These are phyloP conservation scores for Sialia sialis DNA, from an alignment of 2,113 vertebrate genomes.

Conservation along the genomic window DNA sequence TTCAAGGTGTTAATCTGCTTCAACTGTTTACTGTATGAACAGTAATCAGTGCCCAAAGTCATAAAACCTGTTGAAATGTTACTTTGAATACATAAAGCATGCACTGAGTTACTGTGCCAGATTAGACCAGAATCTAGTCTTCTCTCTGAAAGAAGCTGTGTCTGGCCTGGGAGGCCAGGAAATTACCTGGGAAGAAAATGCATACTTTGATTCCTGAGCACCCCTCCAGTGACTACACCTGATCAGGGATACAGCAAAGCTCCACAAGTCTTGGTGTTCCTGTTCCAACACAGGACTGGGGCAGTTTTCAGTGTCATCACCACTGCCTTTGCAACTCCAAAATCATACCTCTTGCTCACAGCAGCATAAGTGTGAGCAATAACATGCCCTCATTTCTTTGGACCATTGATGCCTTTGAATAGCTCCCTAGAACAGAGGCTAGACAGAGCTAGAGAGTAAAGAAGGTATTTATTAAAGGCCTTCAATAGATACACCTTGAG, in stretches of 20 bases:
- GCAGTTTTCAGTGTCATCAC: not conserved
- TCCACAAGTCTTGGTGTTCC: not conserved
- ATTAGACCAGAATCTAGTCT: not conserved
- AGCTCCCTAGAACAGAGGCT: not conserved
- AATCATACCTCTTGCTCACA: not conserved
- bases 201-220: rapidly evolving
- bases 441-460: not conserved
- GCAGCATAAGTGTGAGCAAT: not conserved
- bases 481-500: not conserved
- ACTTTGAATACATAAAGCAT: not conserved
- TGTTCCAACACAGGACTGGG: not conserved
- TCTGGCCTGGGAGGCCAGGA: not conserved
- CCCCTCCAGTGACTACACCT: not conserved
- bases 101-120: not conserved
- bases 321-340: not conserved
- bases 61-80: not conserved
- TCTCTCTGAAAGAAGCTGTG: not conserved
- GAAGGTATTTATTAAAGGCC: not conserved
- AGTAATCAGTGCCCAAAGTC: not conserved
- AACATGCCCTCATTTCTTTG: not conserved
- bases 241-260: not conserved
- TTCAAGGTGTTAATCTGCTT: not conserved
- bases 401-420: not conserved
- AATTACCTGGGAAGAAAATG: not conserved
- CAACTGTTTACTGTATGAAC: not conserved